Conservation (phyloP, 2,888 invertebrate species). For the Drosophila paramelanica region DNA sequence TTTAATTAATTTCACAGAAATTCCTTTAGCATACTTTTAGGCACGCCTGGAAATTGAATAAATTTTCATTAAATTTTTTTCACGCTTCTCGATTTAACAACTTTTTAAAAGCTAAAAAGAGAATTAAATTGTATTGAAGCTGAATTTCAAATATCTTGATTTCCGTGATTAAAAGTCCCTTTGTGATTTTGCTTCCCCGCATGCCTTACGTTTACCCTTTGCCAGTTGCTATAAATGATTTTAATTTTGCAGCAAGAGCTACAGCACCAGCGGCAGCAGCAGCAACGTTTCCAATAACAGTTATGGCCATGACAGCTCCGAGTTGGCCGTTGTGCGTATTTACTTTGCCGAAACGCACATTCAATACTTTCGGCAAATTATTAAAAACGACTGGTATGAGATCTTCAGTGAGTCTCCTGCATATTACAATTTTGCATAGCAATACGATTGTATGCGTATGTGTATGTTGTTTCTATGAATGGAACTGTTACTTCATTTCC, state of each 20-base stretch:
- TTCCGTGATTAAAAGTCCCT: constrained; percentile 6
- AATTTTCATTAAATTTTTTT: not conserved
- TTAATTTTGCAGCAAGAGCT: constrained; percentile 60
- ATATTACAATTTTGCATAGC: constrained; percentile 47
- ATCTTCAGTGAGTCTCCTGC: constrained; percentile 86
- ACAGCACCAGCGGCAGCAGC: constrained; percentile 27
- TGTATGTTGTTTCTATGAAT: constrained; percentile 7
- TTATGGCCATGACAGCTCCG: constrained; percentile 52
- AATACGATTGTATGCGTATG: constrained; percentile 1
- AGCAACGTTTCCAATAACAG: constrained; percentile 60
- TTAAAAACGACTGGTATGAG: constrained; percentile 87
- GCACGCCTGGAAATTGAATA: not conserved
- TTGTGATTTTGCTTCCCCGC: not conserved
- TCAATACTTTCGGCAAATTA: constrained; percentile 80
- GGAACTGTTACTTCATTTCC: constrained; percentile 46
- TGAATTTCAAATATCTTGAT: not conserved
- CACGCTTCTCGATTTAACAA: too few species aligned
- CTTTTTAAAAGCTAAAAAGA: not conserved
- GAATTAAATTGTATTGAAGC: constrained; percentile 3
- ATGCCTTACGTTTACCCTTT: constrained; percentile 20
- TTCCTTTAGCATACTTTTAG: not conserved
- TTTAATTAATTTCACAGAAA: not conserved
- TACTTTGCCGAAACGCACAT: constrained; percentile 76
- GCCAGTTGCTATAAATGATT: constrained; percentile 50
- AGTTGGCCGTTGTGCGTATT: constrained; percentile 75